Conservation (phyloP, 92 coral and sea anemone genomes). For the Heliopora coerulea region DNA sequence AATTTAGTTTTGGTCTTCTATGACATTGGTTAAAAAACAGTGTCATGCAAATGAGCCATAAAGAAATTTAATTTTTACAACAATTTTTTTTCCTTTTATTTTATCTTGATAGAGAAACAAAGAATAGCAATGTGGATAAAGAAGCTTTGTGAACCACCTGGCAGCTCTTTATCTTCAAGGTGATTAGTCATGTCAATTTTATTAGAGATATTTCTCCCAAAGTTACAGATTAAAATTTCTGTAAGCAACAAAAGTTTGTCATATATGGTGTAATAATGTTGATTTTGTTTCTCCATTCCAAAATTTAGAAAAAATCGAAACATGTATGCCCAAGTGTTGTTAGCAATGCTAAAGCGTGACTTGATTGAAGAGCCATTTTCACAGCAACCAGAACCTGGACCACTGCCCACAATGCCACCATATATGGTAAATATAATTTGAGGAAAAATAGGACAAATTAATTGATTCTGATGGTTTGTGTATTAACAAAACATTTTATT, state of each 20-base stretch:
- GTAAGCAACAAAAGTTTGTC: too few relatives aligned
- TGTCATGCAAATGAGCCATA: too few relatives aligned
- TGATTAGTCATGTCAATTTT: slow-evolving; percentile 18
- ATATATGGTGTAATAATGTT: too few relatives aligned
- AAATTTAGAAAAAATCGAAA: slow-evolving; percentile 83
- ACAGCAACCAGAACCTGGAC: slow-evolving; percentile 94
- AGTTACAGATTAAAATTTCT: too few relatives aligned
- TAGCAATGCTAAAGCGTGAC: slow-evolving; percentile 94
- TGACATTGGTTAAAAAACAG: too few relatives aligned
- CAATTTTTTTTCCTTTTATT: not conserved
- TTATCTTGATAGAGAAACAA: slow-evolving; percentile 74
- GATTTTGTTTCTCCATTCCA: not conserved
- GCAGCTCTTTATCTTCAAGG: slow-evolving; percentile 79
- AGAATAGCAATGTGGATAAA: slow-evolving; percentile 97
- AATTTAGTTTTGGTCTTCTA: too few relatives aligned
- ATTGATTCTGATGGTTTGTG: too few relatives aligned
- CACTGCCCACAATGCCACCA: slow-evolving; percentile 85
- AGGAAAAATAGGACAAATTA: too few relatives aligned
- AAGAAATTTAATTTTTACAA: too few relatives aligned
- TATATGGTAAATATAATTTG: slow-evolving; percentile 68
- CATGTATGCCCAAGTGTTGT: slow-evolving; percentile 87
- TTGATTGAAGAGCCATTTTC: slow-evolving; percentile 94
- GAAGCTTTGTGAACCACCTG: slow-evolving; percentile 96
- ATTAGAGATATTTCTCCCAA: too few relatives aligned
- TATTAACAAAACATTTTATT: too few relatives aligned